Conservation (phyloP, 2,113 vertebrate genomes). For the Eidolon helvum region DNA sequence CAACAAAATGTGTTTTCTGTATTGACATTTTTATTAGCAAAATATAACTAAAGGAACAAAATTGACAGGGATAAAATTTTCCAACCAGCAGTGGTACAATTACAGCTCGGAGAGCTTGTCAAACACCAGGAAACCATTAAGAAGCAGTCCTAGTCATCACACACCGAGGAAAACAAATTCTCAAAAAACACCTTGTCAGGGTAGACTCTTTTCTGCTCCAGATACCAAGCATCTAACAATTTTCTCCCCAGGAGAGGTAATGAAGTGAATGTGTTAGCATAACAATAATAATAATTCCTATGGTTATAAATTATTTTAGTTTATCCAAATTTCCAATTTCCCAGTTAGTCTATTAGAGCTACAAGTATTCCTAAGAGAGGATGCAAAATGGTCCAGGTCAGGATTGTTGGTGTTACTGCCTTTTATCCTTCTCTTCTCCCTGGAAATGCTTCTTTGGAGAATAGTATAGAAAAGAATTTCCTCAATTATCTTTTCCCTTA, state of each 20-base stretch:
- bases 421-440: not conserved
- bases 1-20: slow-evolving; percentile 28
- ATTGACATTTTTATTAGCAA: slow-evolving; percentile 73
- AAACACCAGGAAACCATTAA: slow-evolving; percentile 38
- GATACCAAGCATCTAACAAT: slow-evolving; percentile 50
- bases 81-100: slow-evolving; percentile 16
- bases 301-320: slow-evolving; percentile 8
- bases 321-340: not conserved
- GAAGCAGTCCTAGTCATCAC: not conserved
- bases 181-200: slow-evolving; percentile 41
- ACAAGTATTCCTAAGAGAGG: not conserved
- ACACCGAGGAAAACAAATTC: slow-evolving; percentile 48
- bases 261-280: slow-evolving; percentile 25
- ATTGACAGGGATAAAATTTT: slow-evolving; percentile 61
- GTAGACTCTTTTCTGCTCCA: slow-evolving; percentile 58
- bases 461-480: too few species aligned
- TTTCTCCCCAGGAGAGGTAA: slow-evolving; percentile 62
- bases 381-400: too few species aligned
- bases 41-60: slow-evolving; percentile 42
- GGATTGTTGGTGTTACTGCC: rapidly evolving
- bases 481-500: rapidly evolving
- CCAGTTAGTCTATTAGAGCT: not conserved
- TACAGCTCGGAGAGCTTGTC: slow-evolving; percentile 21
- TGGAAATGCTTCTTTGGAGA: not conserved
- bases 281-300: slow-evolving; percentile 31